Conservation (phyloP, 2,113 vertebrate genomes). For the Mugil cephalus region DNA sequence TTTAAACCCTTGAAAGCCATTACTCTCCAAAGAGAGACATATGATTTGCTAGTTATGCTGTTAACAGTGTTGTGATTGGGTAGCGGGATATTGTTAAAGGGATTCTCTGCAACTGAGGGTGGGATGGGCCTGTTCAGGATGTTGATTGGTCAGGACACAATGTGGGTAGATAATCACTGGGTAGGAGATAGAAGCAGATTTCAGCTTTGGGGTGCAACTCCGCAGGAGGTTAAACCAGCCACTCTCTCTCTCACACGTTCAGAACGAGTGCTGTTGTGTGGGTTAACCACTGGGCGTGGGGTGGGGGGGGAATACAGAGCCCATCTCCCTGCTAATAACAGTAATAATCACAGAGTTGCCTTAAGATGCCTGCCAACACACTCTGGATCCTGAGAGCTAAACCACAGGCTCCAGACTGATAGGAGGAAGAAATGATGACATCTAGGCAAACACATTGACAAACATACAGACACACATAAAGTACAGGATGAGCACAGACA, state of each 20-base stretch:
- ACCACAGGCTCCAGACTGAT: conserved; percentile 31
- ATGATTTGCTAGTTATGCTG: conserved; percentile 42
- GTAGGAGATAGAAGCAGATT: conserved; percentile 66
- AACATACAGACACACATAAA: conserved; percentile 4
- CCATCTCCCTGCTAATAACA: conserved; percentile 67
- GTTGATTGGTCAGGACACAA: conserved; percentile 63
- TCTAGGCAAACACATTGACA: neutral
- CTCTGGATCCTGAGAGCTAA: conserved; percentile 27
- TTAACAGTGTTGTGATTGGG: conserved; percentile 48
- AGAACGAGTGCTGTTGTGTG: conserved; percentile 16
- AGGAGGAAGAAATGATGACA: conserved; percentile 8
- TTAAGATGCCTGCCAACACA: conserved; percentile 34
- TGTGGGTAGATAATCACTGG: conserved; percentile 75
- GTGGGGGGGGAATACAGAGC: conserved; percentile 20
- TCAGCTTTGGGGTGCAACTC: conserved; percentile 69
- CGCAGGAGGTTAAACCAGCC: conserved; percentile 52
- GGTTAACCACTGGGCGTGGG: conserved; percentile 40
- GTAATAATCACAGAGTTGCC: conserved; percentile 60
- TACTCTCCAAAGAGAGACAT: conserved; percentile 22
- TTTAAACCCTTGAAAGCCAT: conserved; percentile 4
- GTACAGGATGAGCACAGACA: neutral
- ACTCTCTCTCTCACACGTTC: conserved; percentile 20
- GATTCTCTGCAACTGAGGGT: conserved; percentile 43
- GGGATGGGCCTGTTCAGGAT: conserved; percentile 30
- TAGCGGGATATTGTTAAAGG: conserved; percentile 33